Evolutionary conservation across 2,797 vertebrate species (phyloP).

Genomic region (Novumbra hubbsi): DNA sequence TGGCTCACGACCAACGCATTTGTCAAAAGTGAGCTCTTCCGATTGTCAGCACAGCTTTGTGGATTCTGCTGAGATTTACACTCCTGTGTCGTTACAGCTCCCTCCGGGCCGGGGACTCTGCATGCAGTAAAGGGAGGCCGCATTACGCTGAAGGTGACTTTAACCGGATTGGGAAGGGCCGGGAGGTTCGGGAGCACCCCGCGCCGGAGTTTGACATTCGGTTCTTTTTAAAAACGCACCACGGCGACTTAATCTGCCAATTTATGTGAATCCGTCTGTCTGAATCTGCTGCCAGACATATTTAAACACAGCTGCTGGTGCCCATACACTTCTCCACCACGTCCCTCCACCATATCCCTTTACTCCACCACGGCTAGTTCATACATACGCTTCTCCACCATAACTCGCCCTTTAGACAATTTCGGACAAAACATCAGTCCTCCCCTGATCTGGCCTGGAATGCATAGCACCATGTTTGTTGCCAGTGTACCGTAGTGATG

Average conservation of each 20-base stretch:
- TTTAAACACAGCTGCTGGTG: conserved; percentile 76
- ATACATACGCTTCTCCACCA: conserved; percentile 29
- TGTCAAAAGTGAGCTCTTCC: conserved; percentile 65
- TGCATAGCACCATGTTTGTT: neutral
- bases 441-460: neutral
- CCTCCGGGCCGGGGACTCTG: conserved; percentile 68
- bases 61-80: conserved; percentile 76
- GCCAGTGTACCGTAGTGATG: neutral
- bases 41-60: conserved; percentile 69
- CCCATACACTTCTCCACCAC: conserved; percentile 48
- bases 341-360: conserved; percentile 46
- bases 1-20: conserved; percentile 55
- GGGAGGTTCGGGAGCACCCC: conserved; percentile 55
- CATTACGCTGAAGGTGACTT: conserved; percentile 83
- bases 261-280: conserved; percentile 81
- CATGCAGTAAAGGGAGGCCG: conserved; percentile 73
- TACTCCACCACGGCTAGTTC: conserved; percentile 35
- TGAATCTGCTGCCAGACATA: conserved; percentile 60
- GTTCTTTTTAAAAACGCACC: conserved; percentile 62
- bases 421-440: neutral
- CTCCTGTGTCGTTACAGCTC: conserved; percentile 64
- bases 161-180: conserved; percentile 77
- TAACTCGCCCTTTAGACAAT: conserved; percentile 2
- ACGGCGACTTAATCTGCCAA: conserved; percentile 75
- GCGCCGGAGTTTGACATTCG: conserved; percentile 75